These are phyloP conservation scores for Gymnodraco acuticeps DNA, from an alignment of 2,797 vertebrate species.

Conservation along the genomic window DNA sequence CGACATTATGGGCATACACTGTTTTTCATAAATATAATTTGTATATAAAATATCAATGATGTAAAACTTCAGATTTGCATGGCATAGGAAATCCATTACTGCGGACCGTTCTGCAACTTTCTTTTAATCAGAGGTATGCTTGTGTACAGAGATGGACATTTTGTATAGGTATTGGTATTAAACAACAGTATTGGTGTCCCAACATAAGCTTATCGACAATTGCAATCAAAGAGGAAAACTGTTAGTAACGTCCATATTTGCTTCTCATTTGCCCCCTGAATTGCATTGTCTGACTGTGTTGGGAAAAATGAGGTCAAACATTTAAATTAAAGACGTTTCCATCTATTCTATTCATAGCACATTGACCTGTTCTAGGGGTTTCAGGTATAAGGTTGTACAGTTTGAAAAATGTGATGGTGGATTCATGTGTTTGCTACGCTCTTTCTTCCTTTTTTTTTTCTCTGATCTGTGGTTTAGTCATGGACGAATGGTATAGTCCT, in stretches of 20 bases:
- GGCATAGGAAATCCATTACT: not conserved
- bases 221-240: not conserved
- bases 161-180: not conserved
- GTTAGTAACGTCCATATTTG: not conserved
- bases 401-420: too few relatives aligned
- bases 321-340: too few relatives aligned
- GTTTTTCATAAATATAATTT: slow-evolving; percentile 5
- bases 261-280: not conserved
- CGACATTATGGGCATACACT: not conserved
- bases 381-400: too few relatives aligned
- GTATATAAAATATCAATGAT: slow-evolving; percentile 1
- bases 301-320: too few relatives aligned
- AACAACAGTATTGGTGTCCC: not conserved
- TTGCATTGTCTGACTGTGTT: not conserved
- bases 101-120: not conserved
- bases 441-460: too few relatives aligned
- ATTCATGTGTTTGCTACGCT: too few relatives aligned
- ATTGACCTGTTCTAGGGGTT: too few relatives aligned
- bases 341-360: too few relatives aligned
- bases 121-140: not conserved
- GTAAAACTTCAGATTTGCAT: not conserved
- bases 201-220: slow-evolving; percentile 1
- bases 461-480: too few relatives aligned
- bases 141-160: not conserved
- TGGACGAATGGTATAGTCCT: too few relatives aligned